Conservation (phyloP, 1,140 invertebrate genomes). For the Megalopta genalis region DNA sequence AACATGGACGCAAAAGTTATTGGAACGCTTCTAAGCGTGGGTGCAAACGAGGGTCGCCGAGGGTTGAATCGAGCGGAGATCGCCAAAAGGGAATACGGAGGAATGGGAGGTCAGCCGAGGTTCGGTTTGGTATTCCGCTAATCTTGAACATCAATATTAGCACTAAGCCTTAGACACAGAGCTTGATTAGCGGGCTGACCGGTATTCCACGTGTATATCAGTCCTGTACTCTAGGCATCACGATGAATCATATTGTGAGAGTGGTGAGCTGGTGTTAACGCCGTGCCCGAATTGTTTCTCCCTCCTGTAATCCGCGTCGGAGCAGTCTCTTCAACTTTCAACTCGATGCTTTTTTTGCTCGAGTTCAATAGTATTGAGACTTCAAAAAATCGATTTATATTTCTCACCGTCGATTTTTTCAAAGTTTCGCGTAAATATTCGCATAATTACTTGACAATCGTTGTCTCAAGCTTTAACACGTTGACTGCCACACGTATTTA, state of each 20-base stretch:
- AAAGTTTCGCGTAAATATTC: too few relatives aligned
- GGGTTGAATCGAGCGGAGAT: neutral
- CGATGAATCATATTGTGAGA: constrained; percentile 40
- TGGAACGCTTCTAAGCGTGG: neutral
- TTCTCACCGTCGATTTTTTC: too few relatives aligned
- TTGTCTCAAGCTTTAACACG: too few relatives aligned
- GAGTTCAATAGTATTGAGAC: too few relatives aligned
- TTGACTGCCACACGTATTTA: too few relatives aligned
- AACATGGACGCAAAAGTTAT: neutral
- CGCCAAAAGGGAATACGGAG: neutral
- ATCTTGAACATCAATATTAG: constrained; percentile 66
- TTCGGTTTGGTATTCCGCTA: constrained; percentile 39
- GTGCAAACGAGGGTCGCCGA: neutral
- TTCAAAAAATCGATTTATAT: too few relatives aligned
- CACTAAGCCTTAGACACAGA: constrained; percentile 56
- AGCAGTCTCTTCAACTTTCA: too few relatives aligned
- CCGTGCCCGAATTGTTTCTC: neutral
- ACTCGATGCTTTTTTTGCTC: too few relatives aligned
- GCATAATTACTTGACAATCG: too few relatives aligned
- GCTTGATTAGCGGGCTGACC: constrained; percentile 50
- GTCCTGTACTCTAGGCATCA: neutral
- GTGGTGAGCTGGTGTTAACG: neutral
- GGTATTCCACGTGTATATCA: constrained; percentile 39
- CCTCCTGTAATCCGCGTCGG: neutral
- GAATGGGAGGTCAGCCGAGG: constrained; percentile 3